These are phyloP conservation scores for Stenichneumon culpator DNA, from an alignment of 2,888 invertebrate species.

Conservation along the genomic window DNA sequence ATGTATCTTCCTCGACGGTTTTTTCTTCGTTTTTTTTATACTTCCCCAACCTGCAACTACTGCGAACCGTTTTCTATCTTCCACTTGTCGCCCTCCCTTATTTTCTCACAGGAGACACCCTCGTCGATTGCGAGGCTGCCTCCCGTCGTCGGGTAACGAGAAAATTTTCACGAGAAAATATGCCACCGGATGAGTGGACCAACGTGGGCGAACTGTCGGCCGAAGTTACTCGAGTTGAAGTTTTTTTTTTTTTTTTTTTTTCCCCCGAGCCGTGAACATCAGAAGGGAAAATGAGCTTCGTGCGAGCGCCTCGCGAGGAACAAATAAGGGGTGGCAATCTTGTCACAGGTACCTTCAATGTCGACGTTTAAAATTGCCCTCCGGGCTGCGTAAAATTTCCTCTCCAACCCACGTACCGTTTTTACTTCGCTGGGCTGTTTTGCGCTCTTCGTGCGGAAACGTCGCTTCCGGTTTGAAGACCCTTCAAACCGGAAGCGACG, in stretches of 20 bases:
- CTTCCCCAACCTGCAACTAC: neutral
- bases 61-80: constrained; percentile 1
- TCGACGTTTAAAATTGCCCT: constrained; percentile 24
- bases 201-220: neutral
- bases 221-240: constrained; percentile 12
- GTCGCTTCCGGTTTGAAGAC: neutral
- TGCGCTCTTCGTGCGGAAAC: no score
- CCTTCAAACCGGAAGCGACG: no score
- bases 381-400: neutral
- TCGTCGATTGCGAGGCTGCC: neutral
- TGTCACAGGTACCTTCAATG: constrained; percentile 35
- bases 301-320: neutral
- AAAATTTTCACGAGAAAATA: constrained; percentile 43
- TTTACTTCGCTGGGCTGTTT: neutral
- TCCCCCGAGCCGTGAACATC: neutral
- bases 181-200: neutral
- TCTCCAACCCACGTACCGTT: no score
- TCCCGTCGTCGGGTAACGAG: constrained; percentile 25
- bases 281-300: constrained; percentile 15
- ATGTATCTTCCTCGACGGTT: neutral
- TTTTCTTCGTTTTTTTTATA: neutral
- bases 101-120: neutral
- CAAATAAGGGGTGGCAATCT: constrained; percentile 7
- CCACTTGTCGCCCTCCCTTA: neutral
- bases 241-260: neutral